These are phyloP conservation scores for Semnornis frantzii DNA, from an alignment of 2,113 vertebrate genomes.

Conservation along the genomic window DNA sequence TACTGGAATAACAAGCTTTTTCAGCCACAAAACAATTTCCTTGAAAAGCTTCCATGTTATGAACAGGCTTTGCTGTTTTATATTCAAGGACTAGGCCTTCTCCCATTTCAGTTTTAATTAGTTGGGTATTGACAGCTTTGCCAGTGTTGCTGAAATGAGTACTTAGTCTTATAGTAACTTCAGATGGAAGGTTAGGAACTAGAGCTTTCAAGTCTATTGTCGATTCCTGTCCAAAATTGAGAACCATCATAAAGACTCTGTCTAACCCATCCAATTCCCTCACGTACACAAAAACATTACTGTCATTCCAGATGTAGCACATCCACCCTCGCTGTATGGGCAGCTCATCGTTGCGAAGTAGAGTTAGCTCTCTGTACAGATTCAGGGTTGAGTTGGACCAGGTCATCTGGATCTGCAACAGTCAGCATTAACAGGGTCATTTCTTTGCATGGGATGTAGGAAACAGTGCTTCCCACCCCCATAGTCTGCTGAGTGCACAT, in stretches of 20 bases:
- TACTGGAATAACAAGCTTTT: constrained; percentile 88
- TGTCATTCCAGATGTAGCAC: constrained; percentile 82
- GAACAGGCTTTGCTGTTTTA: constrained; percentile 72
- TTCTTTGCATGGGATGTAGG: neutral
- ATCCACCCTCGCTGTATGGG: constrained; percentile 90
- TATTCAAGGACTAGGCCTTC: constrained; percentile 90
- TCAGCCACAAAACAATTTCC: constrained; percentile 86
- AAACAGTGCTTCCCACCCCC: neutral
- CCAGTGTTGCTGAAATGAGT: constrained; percentile 71
- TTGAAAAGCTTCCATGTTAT: constrained; percentile 66
- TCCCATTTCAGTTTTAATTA: constrained; percentile 77
- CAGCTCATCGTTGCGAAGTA: constrained; percentile 78
- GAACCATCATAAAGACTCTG: constrained; percentile 84
- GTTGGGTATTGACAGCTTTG: constrained; percentile 62
- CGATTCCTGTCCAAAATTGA: constrained; percentile 85
- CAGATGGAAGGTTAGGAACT: constrained; percentile 76
- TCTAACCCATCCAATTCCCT: constrained; percentile 88
- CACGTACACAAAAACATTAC: constrained; percentile 79
- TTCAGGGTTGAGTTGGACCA: constrained; percentile 77
- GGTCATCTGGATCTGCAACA: constrained; percentile 80
- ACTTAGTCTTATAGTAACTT: constrained; percentile 79
- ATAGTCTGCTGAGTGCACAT: neutral
- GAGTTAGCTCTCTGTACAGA: constrained; percentile 83
- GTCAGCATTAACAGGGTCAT: neutral
- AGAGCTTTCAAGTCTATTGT: constrained; percentile 76